Evolutionary conservation across 2,888 invertebrate species (phyloP).

Genomic region (Plebejus melissa): DNA sequence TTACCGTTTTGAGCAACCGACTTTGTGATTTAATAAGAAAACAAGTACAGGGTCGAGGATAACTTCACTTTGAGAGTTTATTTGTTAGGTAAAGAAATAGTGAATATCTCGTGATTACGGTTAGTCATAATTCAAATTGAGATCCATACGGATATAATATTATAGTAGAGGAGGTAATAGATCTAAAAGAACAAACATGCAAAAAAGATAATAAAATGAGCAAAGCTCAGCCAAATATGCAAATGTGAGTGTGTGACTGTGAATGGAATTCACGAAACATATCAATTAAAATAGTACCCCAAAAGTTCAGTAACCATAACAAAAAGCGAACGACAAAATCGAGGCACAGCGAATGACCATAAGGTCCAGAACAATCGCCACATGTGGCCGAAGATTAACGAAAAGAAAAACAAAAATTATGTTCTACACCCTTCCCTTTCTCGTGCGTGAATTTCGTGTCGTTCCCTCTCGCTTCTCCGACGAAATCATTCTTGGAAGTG

Average conservation of each 20-base stretch:
- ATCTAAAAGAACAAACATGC: neutral
- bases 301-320: slow-evolving; percentile 62
- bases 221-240: neutral
- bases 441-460: slow-evolving; percentile 34
- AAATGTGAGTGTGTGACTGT: neutral
- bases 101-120: neutral
- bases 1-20: neutral
- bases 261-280: slow-evolving; percentile 16
- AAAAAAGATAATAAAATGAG: neutral
- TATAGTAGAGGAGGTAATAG: neutral
- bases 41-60: neutral
- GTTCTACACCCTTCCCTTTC: slow-evolving; percentile 47
- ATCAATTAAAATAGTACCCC: slow-evolving; percentile 66
- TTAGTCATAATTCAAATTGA: neutral
- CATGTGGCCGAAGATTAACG: slow-evolving; percentile 76
- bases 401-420: slow-evolving; percentile 74
- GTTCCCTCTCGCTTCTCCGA: slow-evolving; percentile 48
- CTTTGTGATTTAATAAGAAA: neutral
- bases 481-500: slow-evolving; percentile 77
- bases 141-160: too few species aligned
- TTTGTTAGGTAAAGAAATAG: too few species aligned
- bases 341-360: slow-evolving; percentile 64
- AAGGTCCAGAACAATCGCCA: slow-evolving; percentile 77
- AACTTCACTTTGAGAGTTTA: neutral
- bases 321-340: slow-evolving; percentile 42